Conservation (phyloP, 2,888 invertebrate species). For the Gibbula magus region DNA sequence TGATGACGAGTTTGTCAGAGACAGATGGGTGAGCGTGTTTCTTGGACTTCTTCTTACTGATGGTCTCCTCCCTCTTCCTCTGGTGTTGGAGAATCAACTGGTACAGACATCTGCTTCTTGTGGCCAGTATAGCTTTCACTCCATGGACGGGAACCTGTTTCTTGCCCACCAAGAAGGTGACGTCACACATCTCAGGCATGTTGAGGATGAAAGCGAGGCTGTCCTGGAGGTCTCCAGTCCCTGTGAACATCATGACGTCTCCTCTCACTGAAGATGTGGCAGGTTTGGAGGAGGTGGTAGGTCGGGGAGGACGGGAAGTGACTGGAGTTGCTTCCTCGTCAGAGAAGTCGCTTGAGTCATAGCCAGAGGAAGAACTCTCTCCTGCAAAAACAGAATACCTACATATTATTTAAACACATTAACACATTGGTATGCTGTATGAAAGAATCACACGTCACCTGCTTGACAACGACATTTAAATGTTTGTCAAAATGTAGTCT, state of each 20-base stretch:
- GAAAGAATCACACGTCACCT: too few species aligned
- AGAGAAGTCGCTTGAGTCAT: neutral
- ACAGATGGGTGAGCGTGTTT: neutral
- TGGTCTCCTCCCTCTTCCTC: neutral
- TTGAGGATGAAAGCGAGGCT: neutral
- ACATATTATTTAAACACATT: neutral
- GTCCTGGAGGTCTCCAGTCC: neutral
- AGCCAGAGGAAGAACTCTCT: neutral
- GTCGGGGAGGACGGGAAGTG: neutral
- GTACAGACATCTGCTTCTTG: constrained; percentile 4
- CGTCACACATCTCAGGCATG: constrained; percentile 5
- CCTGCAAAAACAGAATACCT: neutral
- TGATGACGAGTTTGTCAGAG: neutral
- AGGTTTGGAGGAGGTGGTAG: neutral
- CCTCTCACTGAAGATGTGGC: too few species aligned
- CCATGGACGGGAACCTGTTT: neutral
- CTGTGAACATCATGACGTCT: neutral
- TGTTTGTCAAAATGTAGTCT: too few species aligned
- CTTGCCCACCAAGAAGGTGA: neutral
- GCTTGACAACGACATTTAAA: too few species aligned
- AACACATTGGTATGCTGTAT: too few species aligned
- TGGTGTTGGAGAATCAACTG: constrained; percentile 15
- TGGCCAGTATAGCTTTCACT: neutral
- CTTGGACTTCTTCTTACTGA: constrained; percentile 3
- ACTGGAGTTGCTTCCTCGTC: neutral